phyloP scores from a whole-genome alignment of 2,888 invertebrate genomes.

The Melanostoma mellinum region DNA sequence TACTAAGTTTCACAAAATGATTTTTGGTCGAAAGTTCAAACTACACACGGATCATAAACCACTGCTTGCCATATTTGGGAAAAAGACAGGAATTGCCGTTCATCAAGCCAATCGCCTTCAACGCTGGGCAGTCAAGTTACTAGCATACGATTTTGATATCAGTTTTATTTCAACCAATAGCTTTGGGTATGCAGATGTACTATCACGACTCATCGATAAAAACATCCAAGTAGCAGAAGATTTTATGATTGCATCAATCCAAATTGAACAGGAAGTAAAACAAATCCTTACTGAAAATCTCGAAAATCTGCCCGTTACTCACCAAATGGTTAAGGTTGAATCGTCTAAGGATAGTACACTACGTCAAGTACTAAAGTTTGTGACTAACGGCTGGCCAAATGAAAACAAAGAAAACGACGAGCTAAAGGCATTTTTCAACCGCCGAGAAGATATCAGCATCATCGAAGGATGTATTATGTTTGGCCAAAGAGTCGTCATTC shows the following conservation, averaged over 20 bases:
- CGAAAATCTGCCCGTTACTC: conserved; percentile 29
- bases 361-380: conserved; percentile 40
- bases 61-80: conserved; percentile 67
- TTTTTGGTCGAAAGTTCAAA: conserved; percentile 62
- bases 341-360: conserved; percentile 25
- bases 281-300: conserved; percentile 17
- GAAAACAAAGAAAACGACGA: conserved; percentile 21
- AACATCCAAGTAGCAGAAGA: conserved; percentile 16
- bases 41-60: conserved; percentile 69
- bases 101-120: conserved; percentile 69
- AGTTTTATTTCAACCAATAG: conserved; percentile 69
- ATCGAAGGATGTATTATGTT: conserved; percentile 61
- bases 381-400: conserved; percentile 51
- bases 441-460: conserved; percentile 57
- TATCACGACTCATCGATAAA: conserved; percentile 15
- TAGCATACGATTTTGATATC: conserved; percentile 74
- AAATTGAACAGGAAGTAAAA: conserved; percentile 20
- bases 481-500: conserved; percentile 62
- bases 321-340: conserved; percentile 23
- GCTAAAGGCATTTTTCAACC: conserved; percentile 52
- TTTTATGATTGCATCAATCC: conserved; percentile 33
- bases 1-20: conserved; percentile 77
- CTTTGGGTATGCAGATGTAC: conserved; percentile 71
- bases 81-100: conserved; percentile 63
- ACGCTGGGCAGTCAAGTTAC: conserved; percentile 69